A percentile compares a stretch with the other conserved stretches of the same genome.
phyloP scores from a whole-genome alignment of 2,113 vertebrate species.

The Indicator maculatus region DNA sequence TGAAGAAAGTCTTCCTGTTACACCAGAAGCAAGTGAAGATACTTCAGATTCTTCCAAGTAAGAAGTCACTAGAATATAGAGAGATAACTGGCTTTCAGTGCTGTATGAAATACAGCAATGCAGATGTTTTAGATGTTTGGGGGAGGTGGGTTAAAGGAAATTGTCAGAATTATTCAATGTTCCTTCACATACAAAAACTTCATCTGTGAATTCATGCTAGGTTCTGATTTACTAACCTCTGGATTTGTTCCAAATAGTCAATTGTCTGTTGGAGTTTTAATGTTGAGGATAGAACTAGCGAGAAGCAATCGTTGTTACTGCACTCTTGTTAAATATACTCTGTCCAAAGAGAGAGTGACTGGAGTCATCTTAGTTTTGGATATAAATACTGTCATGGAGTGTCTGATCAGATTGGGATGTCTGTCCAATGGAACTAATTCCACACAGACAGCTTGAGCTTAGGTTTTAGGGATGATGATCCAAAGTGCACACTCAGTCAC shows the following conservation, averaged over 20 bases:
- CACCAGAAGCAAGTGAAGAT: constrained; percentile 77
- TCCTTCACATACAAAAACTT: neutral
- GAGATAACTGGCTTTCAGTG: neutral
- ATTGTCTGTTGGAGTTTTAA: neutral
- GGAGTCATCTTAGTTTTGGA: neutral
- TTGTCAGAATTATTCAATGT: neutral
- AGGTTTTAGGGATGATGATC: no score
- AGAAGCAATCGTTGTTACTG: neutral
- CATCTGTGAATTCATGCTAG: neutral
- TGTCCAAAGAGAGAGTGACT: neutral
- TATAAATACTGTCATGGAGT: neutral
- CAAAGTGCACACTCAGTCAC: no score
- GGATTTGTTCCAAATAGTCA: neutral
- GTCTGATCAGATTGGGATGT: no score
- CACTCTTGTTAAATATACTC: neutral
- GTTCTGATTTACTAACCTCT: neutral
- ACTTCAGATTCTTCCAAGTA: constrained; percentile 79
- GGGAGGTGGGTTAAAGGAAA: neutral
- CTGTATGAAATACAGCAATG: neutral
- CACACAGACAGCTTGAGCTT: no score
- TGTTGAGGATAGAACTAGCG: neutral
- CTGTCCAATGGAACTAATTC: no score
- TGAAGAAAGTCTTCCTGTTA: constrained; percentile 74
- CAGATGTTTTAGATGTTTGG: neutral
- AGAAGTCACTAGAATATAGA: constrained; percentile 9